These are phyloP conservation scores for Caenorhabditis sp. DNA, from an alignment of 2,888 invertebrate species.

Conservation along the genomic window DNA sequence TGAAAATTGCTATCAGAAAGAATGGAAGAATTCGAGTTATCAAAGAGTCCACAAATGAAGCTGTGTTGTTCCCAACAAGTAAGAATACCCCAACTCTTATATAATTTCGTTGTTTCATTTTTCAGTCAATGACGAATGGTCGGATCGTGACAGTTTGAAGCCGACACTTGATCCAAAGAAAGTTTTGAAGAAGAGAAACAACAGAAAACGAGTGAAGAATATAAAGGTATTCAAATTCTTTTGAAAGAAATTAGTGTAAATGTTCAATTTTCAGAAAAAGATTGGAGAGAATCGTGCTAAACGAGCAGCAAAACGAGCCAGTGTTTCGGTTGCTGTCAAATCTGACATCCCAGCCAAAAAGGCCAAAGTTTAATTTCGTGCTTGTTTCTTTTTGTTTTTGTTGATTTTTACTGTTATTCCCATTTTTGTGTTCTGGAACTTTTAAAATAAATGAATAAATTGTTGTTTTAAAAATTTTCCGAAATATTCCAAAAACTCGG, in stretches of 20 bases:
- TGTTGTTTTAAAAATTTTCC: not conserved
- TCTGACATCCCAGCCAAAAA: not conserved
- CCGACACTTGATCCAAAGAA: slow-evolving; percentile 44
- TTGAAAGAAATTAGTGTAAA: not conserved
- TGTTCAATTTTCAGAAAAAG: not conserved
- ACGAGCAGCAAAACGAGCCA: not conserved
- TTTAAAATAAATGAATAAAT: not conserved
- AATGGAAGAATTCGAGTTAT: slow-evolving; percentile 49
- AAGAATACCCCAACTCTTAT: not conserved
- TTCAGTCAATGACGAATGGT: slow-evolving; percentile 38
- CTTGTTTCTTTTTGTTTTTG: slow-evolving; percentile 9
- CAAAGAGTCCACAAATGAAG: slow-evolving; percentile 35
- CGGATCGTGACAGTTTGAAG: slow-evolving; percentile 48
- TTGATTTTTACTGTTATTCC: slow-evolving; percentile 2
- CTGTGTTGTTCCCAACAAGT: slow-evolving; percentile 53
- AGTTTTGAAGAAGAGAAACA: slow-evolving; percentile 39
- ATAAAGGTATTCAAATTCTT: slow-evolving; percentile 14
- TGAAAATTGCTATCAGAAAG: slow-evolving; percentile 53
- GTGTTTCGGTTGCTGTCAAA: not conserved
- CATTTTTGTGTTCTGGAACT: not conserved
- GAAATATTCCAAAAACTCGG: too few relatives aligned
- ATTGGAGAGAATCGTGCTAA: not conserved
- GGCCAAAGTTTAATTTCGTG: not conserved
- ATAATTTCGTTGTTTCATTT: not conserved
- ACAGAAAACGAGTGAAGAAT: slow-evolving; percentile 22